Evolutionary conservation across 2,113 vertebrate species (phyloP).

Genomic region (Pseudopodoces humilis): DNA sequence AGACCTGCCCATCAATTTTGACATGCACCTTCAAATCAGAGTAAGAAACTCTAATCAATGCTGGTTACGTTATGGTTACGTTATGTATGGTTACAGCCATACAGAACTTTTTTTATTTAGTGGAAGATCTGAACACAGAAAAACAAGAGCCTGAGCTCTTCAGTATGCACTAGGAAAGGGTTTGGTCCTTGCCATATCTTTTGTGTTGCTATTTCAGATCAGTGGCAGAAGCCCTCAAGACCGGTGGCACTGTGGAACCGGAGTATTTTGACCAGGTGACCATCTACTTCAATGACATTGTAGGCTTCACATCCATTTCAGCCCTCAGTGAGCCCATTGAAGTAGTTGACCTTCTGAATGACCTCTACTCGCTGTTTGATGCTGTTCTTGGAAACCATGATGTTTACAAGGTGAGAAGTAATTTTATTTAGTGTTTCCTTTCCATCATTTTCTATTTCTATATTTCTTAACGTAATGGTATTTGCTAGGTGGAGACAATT

Average conservation of each 20-base stretch:
- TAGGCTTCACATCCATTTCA: slow-evolving; percentile 92
- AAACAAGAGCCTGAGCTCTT: background rate
- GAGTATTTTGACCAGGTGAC: slow-evolving; percentile 94
- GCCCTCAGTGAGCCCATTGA: slow-evolving; percentile 92
- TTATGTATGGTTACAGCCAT: background rate
- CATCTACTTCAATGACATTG: slow-evolving; percentile 94
- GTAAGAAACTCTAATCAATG: background rate
- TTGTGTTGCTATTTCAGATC: slow-evolving; percentile 73
- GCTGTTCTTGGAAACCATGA: slow-evolving; percentile 89
- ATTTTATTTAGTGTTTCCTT: background rate
- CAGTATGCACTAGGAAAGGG: background rate
- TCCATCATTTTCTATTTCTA: background rate
- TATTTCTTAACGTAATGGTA: background rate
- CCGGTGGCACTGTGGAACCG: slow-evolving; percentile 84
- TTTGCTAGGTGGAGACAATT: slow-evolving; percentile 89
- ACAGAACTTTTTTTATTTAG: background rate
- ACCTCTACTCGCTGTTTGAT: slow-evolving; percentile 90
- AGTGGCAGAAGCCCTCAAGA: slow-evolving; percentile 92
- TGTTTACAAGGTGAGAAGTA: slow-evolving; percentile 86
- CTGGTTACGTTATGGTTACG: too few relatives aligned
- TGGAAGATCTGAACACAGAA: background rate
- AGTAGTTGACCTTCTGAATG: slow-evolving; percentile 92
- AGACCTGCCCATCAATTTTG: background rate
- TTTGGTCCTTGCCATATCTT: background rate
- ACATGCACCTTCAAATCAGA: background rate